Evolutionary conservation across 2,113 vertebrate species (phyloP).

Genomic region (Stegostoma tigrinum): DNA sequence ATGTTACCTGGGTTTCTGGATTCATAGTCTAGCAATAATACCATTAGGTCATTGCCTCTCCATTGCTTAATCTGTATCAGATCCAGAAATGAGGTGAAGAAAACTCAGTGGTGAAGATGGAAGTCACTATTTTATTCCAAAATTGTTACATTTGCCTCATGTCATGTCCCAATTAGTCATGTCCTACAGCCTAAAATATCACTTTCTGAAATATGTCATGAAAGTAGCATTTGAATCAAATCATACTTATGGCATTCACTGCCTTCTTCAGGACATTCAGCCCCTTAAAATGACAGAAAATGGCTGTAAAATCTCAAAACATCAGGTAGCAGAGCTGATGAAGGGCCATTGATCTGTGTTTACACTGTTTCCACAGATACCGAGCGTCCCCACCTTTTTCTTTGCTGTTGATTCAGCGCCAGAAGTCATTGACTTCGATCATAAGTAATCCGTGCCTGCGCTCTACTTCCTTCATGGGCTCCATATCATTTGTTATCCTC

Average conservation of each 20-base stretch:
- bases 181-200: neutral
- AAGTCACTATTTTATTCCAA: neutral
- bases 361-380: too few species aligned
- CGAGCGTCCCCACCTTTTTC: too few species aligned
- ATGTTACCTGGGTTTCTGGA: too few species aligned
- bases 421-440: neutral
- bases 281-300: too few species aligned
- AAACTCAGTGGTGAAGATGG: neutral
- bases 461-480: neutral
- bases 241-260: too few species aligned
- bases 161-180: neutral
- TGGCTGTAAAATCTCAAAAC: too few species aligned
- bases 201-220: neutral
- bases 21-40: neutral
- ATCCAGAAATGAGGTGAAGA: neutral
- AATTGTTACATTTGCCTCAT: neutral
- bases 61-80: neutral
- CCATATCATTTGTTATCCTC: neutral
- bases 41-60: neutral
- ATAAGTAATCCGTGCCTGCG: neutral
- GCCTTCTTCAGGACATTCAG: too few species aligned
- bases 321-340: too few species aligned
- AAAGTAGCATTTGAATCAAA: neutral
- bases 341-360: too few species aligned
- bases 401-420: too few species aligned